These are phyloP conservation scores for Camponotus vicinus DNA, from an alignment of 1,140 invertebrate genomes.

Conservation along the genomic window DNA sequence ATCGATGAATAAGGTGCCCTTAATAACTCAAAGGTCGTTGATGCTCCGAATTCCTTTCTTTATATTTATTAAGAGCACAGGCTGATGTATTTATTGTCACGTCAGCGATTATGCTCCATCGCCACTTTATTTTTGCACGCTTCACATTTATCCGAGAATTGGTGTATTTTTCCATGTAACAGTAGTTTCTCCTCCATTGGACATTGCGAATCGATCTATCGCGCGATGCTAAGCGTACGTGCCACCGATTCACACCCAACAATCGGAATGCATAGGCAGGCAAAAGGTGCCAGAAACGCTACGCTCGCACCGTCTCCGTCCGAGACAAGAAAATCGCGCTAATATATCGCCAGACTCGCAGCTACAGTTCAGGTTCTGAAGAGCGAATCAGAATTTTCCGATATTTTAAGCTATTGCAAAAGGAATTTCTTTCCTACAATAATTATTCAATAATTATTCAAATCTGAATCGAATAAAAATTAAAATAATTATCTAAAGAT, in stretches of 20 bases:
- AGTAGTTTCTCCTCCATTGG: slow-evolving; percentile 36
- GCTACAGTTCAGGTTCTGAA: neutral
- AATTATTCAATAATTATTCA: neutral
- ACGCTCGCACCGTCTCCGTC: slow-evolving; percentile 38
- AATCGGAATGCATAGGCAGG: slow-evolving; percentile 67
- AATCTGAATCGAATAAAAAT: neutral
- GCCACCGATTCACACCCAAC: slow-evolving; percentile 73
- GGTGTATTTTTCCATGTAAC: slow-evolving; percentile 24
- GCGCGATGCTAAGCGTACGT: slow-evolving; percentile 41
- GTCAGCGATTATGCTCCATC: slow-evolving; percentile 22
- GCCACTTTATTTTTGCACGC: slow-evolving; percentile 17
- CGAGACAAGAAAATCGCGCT: slow-evolving; percentile 56
- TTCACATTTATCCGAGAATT: slow-evolving; percentile 6
- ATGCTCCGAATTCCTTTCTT: neutral
- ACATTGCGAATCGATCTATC: slow-evolving; percentile 37
- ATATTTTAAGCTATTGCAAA: neutral
- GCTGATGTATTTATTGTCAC: slow-evolving; percentile 5
- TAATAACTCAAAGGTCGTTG: neutral
- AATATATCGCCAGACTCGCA: slow-evolving; percentile 35
- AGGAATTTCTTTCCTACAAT: neutral
- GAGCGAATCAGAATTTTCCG: neutral
- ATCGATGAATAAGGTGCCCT: too few relatives aligned
- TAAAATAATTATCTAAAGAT: neutral
- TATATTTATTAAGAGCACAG: neutral
- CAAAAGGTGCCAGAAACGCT: slow-evolving; percentile 62